phyloP scores from a whole-genome alignment of 2,797 vertebrate species.

The Hydrophis major region DNA sequence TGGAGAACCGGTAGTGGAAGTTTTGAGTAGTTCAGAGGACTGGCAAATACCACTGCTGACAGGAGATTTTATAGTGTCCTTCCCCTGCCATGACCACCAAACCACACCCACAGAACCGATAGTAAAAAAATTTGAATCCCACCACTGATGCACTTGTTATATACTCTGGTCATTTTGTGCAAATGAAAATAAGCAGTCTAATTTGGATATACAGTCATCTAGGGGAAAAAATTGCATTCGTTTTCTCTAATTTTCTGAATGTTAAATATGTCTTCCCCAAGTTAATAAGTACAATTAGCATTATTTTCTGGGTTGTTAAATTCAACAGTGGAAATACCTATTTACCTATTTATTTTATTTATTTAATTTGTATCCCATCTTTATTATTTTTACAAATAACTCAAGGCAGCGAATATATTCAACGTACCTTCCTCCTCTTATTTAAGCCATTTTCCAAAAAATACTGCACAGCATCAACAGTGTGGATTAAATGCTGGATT shows the following conservation, averaged over 20 bases:
- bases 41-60: no score
- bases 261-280: neutral
- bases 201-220: neutral
- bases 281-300: slow-evolving; percentile 2
- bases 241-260: neutral
- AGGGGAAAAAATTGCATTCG: neutral
- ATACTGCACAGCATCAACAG: neutral
- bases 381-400: neutral
- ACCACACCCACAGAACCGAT: no score
- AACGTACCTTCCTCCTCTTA: neutral
- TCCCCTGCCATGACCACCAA: no score
- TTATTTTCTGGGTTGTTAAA: slow-evolving; percentile 25
- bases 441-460: neutral
- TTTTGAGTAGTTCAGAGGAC: no score
- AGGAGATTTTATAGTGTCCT: no score
- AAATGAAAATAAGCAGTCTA: neutral
- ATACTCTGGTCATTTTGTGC: neutral
- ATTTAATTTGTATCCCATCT: neutral
- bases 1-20: no score
- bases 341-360: neutral
- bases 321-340: neutral
- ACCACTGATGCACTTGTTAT: neutral
- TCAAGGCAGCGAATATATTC: neutral
- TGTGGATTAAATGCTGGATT: neutral
- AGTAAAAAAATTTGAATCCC: no score